Evolutionary conservation across 2,797 vertebrate genomes (phyloP).

Genomic region (Coendou prehensilis): DNA sequence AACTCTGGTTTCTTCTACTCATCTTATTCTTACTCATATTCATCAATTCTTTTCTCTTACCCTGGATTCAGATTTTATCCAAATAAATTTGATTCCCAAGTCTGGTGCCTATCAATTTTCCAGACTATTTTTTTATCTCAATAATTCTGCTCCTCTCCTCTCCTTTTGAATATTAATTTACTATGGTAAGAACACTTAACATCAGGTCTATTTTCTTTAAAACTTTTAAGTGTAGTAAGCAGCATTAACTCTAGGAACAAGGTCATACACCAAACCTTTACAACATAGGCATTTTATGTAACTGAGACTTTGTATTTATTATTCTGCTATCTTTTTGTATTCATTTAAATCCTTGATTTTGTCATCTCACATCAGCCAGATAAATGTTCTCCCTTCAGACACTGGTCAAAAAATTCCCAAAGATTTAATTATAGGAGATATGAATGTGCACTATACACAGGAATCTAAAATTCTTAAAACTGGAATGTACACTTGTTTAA

Average conservation of each 20-base stretch:
- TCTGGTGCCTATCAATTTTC: neutral
- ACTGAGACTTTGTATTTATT: neutral
- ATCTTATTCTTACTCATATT: neutral
- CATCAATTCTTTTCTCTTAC: neutral
- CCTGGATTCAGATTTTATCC: neutral
- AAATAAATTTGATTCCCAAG: neutral
- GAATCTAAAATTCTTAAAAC: neutral
- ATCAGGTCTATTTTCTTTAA: neutral
- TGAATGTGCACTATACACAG: neutral
- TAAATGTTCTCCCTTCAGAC: neutral
- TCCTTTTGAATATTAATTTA: neutral
- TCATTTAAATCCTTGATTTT: neutral
- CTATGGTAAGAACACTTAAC: neutral
- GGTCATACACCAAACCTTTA: neutral
- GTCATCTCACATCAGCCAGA: neutral
- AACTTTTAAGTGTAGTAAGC: neutral
- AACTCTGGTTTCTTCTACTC: neutral
- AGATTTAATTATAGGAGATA: neutral
- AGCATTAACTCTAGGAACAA: neutral
- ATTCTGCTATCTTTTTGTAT: neutral
- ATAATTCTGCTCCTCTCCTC: neutral
- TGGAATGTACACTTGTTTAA: neutral
- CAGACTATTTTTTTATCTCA: neutral
- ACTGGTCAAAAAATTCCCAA: neutral
- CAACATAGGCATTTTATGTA: neutral